Evolutionary conservation across 1,140 invertebrate genomes (phyloP).

Genomic region (Kradibia gibbosae): DNA sequence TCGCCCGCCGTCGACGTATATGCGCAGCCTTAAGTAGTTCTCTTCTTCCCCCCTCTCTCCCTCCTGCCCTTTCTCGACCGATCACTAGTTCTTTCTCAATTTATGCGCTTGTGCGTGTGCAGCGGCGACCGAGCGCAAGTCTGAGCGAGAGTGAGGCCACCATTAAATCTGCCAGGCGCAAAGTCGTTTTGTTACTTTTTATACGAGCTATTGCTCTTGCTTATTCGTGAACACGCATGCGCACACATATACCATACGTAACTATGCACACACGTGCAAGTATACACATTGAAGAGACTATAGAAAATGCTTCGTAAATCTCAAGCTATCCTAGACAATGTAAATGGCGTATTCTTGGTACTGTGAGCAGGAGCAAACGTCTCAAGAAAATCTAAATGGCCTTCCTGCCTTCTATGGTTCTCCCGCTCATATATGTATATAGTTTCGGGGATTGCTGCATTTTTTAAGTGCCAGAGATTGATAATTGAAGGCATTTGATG

Average conservation of each 20-base stretch:
- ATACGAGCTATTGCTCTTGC: constrained; percentile 42
- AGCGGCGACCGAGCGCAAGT: constrained; percentile 18
- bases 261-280: too few species aligned
- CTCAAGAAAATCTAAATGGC: not conserved
- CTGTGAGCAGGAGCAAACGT: not conserved
- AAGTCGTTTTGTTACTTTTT: constrained; percentile 70
- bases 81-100: too few species aligned
- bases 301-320: constrained; percentile 60
- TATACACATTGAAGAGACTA: constrained; percentile 49
- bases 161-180: constrained; percentile 63
- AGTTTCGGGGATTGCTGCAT: not conserved
- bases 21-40: too few species aligned
- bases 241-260: too few species aligned
- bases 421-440: not conserved
- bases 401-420: not conserved
- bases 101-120: not conserved
- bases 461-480: constrained; percentile 22
- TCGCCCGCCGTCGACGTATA: too few species aligned
- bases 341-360: constrained; percentile 32
- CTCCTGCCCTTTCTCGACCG: too few species aligned
- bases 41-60: too few species aligned
- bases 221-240: too few species aligned
- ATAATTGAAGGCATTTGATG: constrained; percentile 48
- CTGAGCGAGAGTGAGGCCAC: constrained; percentile 44
- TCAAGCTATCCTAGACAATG: constrained; percentile 57